Conservation (phyloP, 2,113 vertebrate genomes). For the Bungarus multicinctus region DNA sequence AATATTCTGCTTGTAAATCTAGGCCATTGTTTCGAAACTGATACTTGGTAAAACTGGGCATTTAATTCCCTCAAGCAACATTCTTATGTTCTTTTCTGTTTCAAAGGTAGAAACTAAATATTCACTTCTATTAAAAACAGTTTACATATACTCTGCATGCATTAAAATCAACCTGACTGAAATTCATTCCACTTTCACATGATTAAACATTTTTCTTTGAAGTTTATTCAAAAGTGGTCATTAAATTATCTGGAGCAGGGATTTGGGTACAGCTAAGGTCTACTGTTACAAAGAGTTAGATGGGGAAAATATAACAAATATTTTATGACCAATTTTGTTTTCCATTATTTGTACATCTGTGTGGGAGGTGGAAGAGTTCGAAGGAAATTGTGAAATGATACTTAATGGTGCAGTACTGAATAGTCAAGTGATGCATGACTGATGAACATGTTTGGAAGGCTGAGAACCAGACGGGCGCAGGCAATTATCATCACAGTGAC, state of each 20-base stretch:
- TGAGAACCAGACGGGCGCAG: not conserved
- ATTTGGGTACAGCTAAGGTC: not conserved
- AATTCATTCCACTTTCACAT: not conserved
- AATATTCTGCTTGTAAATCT: not conserved
- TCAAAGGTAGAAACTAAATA: not conserved
- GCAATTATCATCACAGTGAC: not conserved
- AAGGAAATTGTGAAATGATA: not conserved
- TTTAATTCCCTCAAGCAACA: not conserved
- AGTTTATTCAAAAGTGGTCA: not conserved
- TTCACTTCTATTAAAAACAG: not conserved
- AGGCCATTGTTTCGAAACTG: not conserved
- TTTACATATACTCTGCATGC: not conserved
- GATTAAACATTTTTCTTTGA: not conserved
- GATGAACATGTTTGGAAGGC: not conserved
- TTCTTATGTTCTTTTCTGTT: not conserved
- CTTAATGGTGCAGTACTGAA: slow-evolving; percentile 5
- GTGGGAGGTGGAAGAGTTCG: not conserved
- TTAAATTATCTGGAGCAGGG: not conserved
- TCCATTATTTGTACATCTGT: not conserved
- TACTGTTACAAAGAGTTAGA: not conserved
- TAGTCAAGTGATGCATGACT: not conserved
- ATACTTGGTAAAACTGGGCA: not conserved
- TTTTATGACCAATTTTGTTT: not conserved
- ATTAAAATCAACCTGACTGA: not conserved
- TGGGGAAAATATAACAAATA: not conserved